Percentiles rank a stretch among this genome's conserved stretches.
These are phyloP conservation scores for Mormyrops boulengeri DNA, from an alignment of 2,797 vertebrate species.

Conservation along the genomic window DNA sequence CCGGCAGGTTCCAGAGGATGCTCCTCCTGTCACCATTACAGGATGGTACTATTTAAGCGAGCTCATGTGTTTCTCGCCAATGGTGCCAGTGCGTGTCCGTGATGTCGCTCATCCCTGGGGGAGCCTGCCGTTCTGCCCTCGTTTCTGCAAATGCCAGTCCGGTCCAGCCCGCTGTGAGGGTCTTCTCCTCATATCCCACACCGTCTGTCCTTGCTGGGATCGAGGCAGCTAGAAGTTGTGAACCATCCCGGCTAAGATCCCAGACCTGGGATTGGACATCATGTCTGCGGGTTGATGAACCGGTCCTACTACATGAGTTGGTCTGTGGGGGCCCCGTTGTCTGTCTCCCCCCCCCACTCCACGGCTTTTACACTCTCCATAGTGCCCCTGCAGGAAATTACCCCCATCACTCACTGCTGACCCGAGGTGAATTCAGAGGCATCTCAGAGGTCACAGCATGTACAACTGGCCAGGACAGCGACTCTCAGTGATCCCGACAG, in stretches of 20 bases:
- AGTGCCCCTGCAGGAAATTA: neutral
- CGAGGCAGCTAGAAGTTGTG: conserved; percentile 35
- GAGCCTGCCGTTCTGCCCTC: neutral
- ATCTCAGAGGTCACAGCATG: neutral
- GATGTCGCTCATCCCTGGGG: neutral
- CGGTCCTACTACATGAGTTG: neutral
- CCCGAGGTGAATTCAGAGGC: neutral
- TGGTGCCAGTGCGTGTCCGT: neutral
- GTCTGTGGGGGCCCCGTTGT: neutral
- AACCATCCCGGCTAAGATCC: conserved; percentile 33
- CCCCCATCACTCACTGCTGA: conserved; percentile 2
- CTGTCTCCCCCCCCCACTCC: neutral
- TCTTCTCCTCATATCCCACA: conserved; percentile 6
- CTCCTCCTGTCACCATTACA: neutral
- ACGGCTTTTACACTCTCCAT: neutral
- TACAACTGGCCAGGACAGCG: neutral
- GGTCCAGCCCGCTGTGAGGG: neutral
- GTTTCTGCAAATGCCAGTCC: neutral
- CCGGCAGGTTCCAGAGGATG: neutral
- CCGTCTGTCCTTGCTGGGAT: conserved; percentile 28
- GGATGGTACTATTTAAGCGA: neutral
- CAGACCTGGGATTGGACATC: neutral
- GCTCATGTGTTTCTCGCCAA: neutral
- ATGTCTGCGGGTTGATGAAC: neutral
- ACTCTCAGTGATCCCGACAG: neutral